phyloP scores from a whole-genome alignment of 2,888 invertebrate species.

The Heliconius charithonia region DNA sequence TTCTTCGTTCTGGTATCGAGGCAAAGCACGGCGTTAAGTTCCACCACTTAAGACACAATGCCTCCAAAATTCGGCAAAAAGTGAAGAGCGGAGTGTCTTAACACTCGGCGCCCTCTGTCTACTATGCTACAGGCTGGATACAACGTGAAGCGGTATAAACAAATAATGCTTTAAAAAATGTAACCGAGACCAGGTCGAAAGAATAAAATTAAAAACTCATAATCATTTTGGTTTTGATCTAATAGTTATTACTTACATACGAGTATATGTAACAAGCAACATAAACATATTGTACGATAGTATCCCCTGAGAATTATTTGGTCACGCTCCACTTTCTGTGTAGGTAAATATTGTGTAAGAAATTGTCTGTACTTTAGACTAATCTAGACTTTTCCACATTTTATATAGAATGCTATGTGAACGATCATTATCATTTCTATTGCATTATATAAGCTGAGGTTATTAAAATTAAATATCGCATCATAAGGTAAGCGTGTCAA shows the following conservation, averaged over 20 bases:
- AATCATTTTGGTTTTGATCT: not conserved
- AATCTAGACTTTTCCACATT: conserved; percentile 32
- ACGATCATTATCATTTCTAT: conserved; percentile 11
- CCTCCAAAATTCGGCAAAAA: too few relatives aligned
- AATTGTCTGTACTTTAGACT: conserved; percentile 32
- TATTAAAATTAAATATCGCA: conserved; percentile 14
- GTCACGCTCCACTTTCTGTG: conserved; percentile 39
- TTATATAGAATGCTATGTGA: conserved; percentile 17
- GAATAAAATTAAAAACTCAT: not conserved
- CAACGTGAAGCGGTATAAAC: too few relatives aligned
- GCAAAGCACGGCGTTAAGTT: too few relatives aligned
- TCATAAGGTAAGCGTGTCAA: conserved; percentile 7
- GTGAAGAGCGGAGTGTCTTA: too few relatives aligned
- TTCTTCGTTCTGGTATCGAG: too few relatives aligned
- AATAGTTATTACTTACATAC: not conserved
- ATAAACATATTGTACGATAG: conserved; percentile 17
- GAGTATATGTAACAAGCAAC: not conserved
- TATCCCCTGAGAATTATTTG: conserved; percentile 37
- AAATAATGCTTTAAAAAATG: not conserved
- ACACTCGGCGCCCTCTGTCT: too few relatives aligned
- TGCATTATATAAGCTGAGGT: conserved; percentile 10
- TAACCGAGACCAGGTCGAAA: not conserved
- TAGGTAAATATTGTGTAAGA: conserved; percentile 42
- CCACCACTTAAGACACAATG: too few relatives aligned
- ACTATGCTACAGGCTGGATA: too few relatives aligned